These are phyloP conservation scores for Sardinella longiceps DNA, from an alignment of 2,797 vertebrate genomes.

Conservation along the genomic window DNA sequence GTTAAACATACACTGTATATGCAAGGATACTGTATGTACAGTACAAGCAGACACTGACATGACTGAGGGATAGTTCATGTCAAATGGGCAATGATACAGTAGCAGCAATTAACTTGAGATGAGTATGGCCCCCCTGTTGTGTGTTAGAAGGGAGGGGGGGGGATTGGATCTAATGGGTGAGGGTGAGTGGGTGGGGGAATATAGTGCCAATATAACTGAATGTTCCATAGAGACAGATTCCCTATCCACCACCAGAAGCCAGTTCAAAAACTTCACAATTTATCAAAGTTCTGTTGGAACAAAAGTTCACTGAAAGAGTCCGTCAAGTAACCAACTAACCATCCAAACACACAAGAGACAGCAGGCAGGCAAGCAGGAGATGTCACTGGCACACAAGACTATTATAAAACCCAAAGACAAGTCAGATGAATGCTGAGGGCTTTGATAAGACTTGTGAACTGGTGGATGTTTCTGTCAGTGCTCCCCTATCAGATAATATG, in stretches of 20 bases:
- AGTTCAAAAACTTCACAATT: neutral
- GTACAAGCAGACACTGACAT: neutral
- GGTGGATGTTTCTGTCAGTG: neutral
- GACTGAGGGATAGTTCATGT: too few relatives aligned
- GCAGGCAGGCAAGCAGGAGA: slow-evolving; percentile 2
- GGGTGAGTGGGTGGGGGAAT: too few relatives aligned
- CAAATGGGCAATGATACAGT: too few relatives aligned
- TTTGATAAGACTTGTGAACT: neutral
- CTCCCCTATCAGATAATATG: neutral
- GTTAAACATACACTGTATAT: neutral
- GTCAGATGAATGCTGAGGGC: neutral
- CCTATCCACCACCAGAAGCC: neutral
- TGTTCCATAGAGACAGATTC: neutral
- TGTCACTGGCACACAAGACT: neutral
- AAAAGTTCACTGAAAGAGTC: neutral
- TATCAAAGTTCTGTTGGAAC: neutral
- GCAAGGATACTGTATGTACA: neutral
- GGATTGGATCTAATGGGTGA: too few relatives aligned
- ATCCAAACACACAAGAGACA: neutral
- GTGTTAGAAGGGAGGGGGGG: too few relatives aligned
- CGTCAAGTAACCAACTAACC: neutral
- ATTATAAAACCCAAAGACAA: neutral
- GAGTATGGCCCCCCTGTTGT: too few relatives aligned
- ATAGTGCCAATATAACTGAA: neutral
- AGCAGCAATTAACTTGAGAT: too few relatives aligned